phyloP scores from a whole-genome alignment of 2,797 vertebrate species.

The Myotis pilosus region DNA sequence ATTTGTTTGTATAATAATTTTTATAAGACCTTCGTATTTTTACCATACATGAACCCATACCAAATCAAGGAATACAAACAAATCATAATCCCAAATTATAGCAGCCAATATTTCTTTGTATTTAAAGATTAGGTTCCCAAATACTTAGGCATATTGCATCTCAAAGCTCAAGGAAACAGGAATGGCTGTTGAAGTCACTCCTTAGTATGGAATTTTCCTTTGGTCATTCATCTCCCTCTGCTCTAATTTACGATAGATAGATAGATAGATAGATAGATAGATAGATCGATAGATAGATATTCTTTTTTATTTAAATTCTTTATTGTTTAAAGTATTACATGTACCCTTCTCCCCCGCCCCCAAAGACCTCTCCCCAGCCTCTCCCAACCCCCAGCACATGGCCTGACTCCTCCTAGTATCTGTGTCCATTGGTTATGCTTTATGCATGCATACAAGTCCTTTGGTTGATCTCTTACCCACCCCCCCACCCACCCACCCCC shows the following conservation, averaged over 20 bases:
- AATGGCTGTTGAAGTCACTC: neutral
- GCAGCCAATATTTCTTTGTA: conserved; percentile 1
- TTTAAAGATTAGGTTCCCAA: neutral
- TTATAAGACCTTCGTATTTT: neutral
- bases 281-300: too few species aligned
- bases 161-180: conserved; percentile 18
- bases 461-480: too few species aligned
- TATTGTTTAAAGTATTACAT: too few species aligned
- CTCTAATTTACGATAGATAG: neutral
- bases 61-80: conserved; percentile 9
- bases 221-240: neutral
- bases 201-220: conserved; percentile 38
- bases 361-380: too few species aligned
- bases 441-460: too few species aligned
- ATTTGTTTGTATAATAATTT: conserved; percentile 23
- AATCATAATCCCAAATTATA: neutral
- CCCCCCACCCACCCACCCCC: too few species aligned
- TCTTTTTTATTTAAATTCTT: too few species aligned
- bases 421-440: too few species aligned
- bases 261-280: too few species aligned
- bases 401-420: too few species aligned
- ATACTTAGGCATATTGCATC: neutral
- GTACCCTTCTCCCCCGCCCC: too few species aligned
- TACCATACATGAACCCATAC: neutral
- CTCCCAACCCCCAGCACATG: too few species aligned